Percentiles rank a stretch among this genome's conserved stretches.
Conservation (phyloP, 2,888 invertebrate species). For the Eupelmus urozonus region DNA sequence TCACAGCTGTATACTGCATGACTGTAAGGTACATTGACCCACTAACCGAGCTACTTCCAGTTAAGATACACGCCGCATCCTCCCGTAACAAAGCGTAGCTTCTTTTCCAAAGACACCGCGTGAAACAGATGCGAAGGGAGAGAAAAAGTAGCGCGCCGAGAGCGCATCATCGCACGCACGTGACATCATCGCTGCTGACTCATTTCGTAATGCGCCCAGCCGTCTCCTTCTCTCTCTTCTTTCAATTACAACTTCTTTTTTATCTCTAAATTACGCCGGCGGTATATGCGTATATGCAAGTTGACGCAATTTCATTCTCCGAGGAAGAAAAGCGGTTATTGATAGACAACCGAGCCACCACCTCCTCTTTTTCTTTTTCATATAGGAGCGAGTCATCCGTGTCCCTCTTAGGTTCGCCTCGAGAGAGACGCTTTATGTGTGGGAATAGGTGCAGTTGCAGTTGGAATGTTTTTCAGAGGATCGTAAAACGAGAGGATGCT, state of each 20-base stretch:
- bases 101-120: constrained; percentile 31
- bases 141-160: constrained; percentile 18
- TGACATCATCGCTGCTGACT: constrained; percentile 46
- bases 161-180: not conserved
- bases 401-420: not conserved
- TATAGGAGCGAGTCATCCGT: constrained; percentile 37
- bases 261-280: constrained; percentile 41
- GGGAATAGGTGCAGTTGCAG: constrained; percentile 21
- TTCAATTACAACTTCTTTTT: constrained; percentile 30
- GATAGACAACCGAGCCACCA: constrained; percentile 1
- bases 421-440: constrained; percentile 13
- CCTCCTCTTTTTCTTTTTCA: constrained; percentile 10
- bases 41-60: not conserved
- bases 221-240: constrained; percentile 10
- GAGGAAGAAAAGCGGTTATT: constrained; percentile 39
- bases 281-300: not conserved
- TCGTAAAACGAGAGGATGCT: no score
- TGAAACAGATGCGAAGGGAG: constrained; percentile 45
- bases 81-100: constrained; percentile 38
- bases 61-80: not conserved
- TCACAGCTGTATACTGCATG: no score
- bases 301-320: constrained; percentile 39
- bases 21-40: no score
- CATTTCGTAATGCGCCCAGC: constrained; percentile 32
- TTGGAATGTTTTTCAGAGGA: constrained; percentile 18